Base-by-base conservation (phyloP, 1,140 invertebrate genomes). In the Hypsibius dujardini region DNA sequence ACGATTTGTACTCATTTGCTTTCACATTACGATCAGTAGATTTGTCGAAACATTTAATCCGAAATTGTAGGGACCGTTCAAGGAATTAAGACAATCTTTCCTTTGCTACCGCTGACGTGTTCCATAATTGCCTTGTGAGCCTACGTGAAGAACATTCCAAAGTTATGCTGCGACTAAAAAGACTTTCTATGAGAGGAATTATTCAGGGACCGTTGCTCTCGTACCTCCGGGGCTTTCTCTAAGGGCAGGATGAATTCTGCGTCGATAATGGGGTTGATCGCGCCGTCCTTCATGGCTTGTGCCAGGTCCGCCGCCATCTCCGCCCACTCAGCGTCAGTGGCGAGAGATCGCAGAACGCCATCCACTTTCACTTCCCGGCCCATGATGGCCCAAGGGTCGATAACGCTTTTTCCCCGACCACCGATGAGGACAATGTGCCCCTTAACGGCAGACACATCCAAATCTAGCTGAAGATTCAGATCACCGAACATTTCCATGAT, bases 401-500 rank as follows among this genome's bases (percentile, higher is more conserved):
- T 15, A 12, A 15, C 42, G 62, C 3, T 45, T 42, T 67, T 45
- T 42, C 62, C 62, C 0, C 62, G 12, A 15, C 12, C 7, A 42
- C 62, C 62, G 42, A 67, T 80, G 77, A 85, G 83, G 71, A 82
- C 77, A 72, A 85, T 79, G 50, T 79, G 73, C 2, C 82, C 85
- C 71, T 76, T 74, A 47, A 75, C 75, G 46, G 77, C 78, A 62
- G 84, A 73, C 1, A 86, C 71, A n/a, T 76, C 75, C 1, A 85
- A 74, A 75, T 85, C 84, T 40, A 78, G 78, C 12, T 77, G 77
- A 14, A 85, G 75, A 74, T 84, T 86, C 1, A 82, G 77, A 76
- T 85, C 83, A 2, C 84, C 83, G 67, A 84, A 75, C 80, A 84
- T 85, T 76, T 86, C 85, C 2, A 85, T 72, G 47, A 86, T 83